phyloP scores from a whole-genome alignment of 2,113 vertebrate species.

The Eulemur macaco region DNA sequence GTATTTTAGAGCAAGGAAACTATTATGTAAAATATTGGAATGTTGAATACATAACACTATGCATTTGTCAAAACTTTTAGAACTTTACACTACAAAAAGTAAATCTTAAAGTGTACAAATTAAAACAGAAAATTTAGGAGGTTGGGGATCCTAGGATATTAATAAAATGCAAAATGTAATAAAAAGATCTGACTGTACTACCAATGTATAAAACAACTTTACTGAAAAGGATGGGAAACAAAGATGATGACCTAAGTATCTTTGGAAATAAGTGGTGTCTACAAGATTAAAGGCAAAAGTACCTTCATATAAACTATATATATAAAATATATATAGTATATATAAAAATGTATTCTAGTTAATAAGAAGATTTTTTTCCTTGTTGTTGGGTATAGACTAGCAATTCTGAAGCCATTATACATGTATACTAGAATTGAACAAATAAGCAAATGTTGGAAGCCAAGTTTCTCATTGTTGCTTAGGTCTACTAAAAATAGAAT shows the following conservation, averaged over 20 bases:
- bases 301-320: not conserved
- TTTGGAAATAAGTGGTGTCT: not conserved
- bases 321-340: not conserved
- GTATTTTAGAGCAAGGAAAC: not conserved
- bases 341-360: too few relatives aligned
- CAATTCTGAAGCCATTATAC: not conserved
- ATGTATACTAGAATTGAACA: not conserved
- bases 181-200: not conserved
- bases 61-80: not conserved
- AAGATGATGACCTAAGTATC: not conserved
- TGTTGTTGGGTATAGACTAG: not conserved
- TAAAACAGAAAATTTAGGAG: not conserved
- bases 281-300: not conserved
- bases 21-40: not conserved
- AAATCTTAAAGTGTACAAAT: not conserved
- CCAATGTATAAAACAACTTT: not conserved
- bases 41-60: not conserved
- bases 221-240: not conserved
- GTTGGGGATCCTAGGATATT: not conserved
- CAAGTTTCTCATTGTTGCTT: not conserved
- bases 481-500: not conserved
- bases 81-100: not conserved
- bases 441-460: not conserved
- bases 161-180: not conserved
- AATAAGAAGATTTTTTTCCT: not conserved